phyloP scores from a whole-genome alignment of 2,113 vertebrate species.

The Chinchilla lanigera region DNA sequence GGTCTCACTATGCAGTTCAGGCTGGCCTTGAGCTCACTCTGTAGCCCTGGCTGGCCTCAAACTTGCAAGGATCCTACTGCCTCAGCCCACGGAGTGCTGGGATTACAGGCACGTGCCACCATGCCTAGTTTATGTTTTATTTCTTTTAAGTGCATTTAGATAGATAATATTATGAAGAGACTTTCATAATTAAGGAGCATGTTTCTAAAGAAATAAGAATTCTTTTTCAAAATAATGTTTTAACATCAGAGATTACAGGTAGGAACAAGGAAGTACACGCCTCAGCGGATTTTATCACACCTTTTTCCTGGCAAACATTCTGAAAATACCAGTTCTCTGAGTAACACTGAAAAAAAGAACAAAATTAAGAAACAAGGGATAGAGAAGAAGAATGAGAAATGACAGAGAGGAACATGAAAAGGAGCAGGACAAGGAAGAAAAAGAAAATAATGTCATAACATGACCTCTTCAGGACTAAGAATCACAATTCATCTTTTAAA shows the following conservation, averaged over 20 bases:
- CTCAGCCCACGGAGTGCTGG: no score
- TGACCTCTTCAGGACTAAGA: conserved; percentile 3
- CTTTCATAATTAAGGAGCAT: neutral
- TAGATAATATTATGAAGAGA: neutral
- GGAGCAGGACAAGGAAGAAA: neutral
- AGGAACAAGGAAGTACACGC: neutral
- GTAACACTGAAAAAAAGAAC: neutral
- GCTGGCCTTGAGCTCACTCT: no score
- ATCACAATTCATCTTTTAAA: neutral
- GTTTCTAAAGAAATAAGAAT: neutral
- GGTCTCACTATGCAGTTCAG: no score
- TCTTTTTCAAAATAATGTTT: conserved; percentile 4
- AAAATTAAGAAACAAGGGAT: neutral
- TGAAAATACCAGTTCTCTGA: neutral
- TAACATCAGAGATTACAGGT: neutral
- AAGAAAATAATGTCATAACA: neutral
- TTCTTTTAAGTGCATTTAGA: neutral
- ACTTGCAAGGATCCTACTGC: no score
- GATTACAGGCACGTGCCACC: no score
- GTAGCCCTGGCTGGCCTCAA: no score
- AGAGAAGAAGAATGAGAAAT: neutral
- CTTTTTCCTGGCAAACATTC: neutral
- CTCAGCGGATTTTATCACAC: neutral
- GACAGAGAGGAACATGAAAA: neutral
- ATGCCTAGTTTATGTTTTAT: no score